phyloP scores from a whole-genome alignment of 2,113 vertebrate species.

The Carettochelys insculpta region DNA sequence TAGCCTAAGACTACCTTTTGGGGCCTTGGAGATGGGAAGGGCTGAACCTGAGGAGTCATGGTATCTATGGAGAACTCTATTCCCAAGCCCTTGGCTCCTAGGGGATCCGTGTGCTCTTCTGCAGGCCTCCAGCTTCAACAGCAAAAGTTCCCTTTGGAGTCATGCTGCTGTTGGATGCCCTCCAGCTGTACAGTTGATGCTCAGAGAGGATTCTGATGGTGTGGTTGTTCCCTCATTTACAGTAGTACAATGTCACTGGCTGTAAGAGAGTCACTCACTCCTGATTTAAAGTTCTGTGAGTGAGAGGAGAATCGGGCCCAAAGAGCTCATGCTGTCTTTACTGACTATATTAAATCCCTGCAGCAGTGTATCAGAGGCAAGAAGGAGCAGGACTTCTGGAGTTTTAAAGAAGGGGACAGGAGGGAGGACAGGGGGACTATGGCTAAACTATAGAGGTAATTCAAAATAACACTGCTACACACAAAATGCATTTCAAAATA shows the following conservation, averaged over 20 bases:
- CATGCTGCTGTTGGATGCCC: neutral
- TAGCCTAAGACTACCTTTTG: neutral
- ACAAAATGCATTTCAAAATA: no score
- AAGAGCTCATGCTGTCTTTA: neutral
- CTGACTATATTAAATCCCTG: neutral
- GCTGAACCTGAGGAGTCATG: neutral
- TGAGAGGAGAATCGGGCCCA: neutral
- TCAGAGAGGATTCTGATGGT: neutral
- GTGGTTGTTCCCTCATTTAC: fast-evolving
- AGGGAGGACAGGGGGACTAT: no score
- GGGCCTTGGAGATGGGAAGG: neutral
- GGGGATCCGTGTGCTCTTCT: neutral
- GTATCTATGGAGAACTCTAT: neutral
- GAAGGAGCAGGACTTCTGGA: neutral
- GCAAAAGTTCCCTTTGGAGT: neutral
- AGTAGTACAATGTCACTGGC: fast-evolving
- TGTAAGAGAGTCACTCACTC: neutral
- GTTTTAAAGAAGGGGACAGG: fast-evolving
- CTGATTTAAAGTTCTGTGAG: neutral
- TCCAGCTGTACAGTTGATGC: neutral
- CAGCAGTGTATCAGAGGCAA: fast-evolving
- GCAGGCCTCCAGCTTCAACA: neutral
- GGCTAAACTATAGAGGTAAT: no score
- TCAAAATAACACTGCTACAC: no score
- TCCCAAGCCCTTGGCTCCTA: neutral